Evolutionary conservation across 2,888 invertebrate species (phyloP).

Genomic region (Linyphia triangularis): DNA sequence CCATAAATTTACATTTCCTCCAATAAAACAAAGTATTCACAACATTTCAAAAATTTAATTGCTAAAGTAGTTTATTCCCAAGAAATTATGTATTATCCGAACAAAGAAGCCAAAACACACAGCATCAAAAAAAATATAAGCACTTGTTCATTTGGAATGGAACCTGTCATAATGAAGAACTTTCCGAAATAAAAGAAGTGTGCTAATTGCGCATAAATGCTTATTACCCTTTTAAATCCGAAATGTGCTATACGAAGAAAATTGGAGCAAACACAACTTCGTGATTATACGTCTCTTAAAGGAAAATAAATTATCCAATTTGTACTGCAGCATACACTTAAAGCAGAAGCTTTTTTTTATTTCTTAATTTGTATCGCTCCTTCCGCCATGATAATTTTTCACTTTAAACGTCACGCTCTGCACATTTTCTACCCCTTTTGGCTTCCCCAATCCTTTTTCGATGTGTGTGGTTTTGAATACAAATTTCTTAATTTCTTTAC

Average conservation of each 20-base stretch:
- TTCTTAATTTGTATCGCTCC: conserved; percentile 14
- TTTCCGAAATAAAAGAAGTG: not conserved
- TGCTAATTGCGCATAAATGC: conserved; percentile 35
- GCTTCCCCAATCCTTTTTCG: not conserved
- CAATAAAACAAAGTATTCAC: too few relatives aligned
- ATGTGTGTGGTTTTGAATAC: conserved; percentile 46
- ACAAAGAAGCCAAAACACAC: too few relatives aligned
- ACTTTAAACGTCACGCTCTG: conserved; percentile 29
- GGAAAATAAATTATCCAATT: conserved; percentile 41
- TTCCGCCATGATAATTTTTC: conserved; percentile 38
- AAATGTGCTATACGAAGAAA: conserved; percentile 25
- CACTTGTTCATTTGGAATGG: conserved; percentile 8
- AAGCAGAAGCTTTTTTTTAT: not conserved
- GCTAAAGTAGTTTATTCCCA: too few relatives aligned
- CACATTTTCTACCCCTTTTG: conserved; percentile 1
- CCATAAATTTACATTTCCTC: too few relatives aligned
- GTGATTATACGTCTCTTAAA: conserved; percentile 15
- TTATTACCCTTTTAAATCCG: conserved; percentile 43
- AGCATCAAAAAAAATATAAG: not conserved
- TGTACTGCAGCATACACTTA: conserved; percentile 8
- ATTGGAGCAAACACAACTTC: conserved; percentile 30
- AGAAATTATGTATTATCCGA: too few relatives aligned
- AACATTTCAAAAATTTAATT: not conserved
- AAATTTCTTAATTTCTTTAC: conserved; percentile 42
- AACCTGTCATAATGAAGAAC: conserved; percentile 38